Percentiles rank a stretch among this genome's conserved stretches.
phyloP scores from a whole-genome alignment of 2,888 invertebrate genomes.

The Ichneumoninae sp. region DNA sequence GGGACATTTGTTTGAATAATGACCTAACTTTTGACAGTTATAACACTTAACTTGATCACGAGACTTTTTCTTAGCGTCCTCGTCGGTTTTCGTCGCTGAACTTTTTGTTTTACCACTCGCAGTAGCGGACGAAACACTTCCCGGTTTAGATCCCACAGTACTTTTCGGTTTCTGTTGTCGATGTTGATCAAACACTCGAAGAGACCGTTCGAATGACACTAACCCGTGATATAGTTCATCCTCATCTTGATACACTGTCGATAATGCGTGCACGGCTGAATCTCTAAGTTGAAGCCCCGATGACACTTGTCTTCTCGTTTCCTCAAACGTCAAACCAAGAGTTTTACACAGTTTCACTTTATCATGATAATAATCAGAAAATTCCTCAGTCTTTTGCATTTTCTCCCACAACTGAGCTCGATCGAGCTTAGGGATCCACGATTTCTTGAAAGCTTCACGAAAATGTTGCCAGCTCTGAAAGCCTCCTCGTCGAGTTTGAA shows the following conservation, averaged over 20 bases:
- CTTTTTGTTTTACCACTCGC: not conserved
- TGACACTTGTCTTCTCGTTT: constrained; percentile 56
- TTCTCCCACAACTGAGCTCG: constrained; percentile 60
- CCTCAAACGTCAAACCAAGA: constrained; percentile 54
- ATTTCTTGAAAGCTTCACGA: constrained; percentile 39
- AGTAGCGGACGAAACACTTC: not conserved
- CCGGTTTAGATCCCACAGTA: not conserved
- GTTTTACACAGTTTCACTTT: constrained; percentile 63
- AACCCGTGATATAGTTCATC: constrained; percentile 45
- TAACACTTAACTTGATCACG: constrained; percentile 41
- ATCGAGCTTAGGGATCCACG: constrained; percentile 51
- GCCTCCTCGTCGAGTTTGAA: constrained; percentile 34
- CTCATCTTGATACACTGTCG: constrained; percentile 19
- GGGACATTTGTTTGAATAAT: constrained; percentile 54
- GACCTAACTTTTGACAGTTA: constrained; percentile 47
- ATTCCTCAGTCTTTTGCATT: constrained; percentile 54
- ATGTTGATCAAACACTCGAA: constrained; percentile 21
- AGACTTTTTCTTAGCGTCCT: constrained; percentile 1
- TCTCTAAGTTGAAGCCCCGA: constrained; percentile 49
- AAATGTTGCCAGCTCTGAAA: constrained; percentile 54
- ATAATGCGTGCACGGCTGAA: constrained; percentile 52
- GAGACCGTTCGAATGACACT: constrained; percentile 35
- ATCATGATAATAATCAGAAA: constrained; percentile 62
- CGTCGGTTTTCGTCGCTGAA: not conserved
- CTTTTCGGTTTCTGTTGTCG: constrained; percentile 18